phyloP scores from a whole-genome alignment of 2,888 invertebrate genomes.

The Geotrupes spiniger region DNA sequence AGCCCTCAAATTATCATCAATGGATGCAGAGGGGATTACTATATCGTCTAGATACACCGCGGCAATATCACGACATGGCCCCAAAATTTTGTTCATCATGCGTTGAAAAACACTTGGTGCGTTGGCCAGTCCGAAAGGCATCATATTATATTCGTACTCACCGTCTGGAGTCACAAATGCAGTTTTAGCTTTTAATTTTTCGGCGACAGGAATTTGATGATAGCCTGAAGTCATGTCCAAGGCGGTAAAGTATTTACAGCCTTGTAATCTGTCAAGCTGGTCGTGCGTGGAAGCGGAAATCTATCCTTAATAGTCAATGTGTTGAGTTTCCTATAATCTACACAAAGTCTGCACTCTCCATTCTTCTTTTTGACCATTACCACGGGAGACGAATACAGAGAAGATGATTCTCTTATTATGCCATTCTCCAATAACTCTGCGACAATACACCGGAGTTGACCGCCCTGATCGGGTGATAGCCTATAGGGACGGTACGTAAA shows the following conservation, averaged over 20 bases:
- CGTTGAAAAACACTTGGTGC: conserved; percentile 18
- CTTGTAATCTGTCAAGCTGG: conserved; percentile 31
- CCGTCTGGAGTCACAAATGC: conserved; percentile 39
- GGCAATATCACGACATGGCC: not conserved
- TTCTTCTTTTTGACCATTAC: conserved; percentile 29
- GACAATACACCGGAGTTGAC: not conserved
- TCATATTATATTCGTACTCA: conserved; percentile 36
- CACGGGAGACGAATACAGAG: too few relatives aligned
- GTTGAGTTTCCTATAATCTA: conserved; percentile 39
- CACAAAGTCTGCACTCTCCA: conserved; percentile 31
- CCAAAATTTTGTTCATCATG: not conserved
- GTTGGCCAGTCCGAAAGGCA: conserved; percentile 42
- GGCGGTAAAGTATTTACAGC: conserved; percentile 33
- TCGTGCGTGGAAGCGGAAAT: conserved; percentile 40
- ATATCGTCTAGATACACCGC: conserved; percentile 1
- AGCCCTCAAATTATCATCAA: conserved; percentile 19
- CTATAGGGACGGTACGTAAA: not conserved
- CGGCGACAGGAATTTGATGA: conserved; percentile 5
- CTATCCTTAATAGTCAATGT: conserved; percentile 35
- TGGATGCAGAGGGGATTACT: not conserved
- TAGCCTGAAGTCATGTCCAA: conserved; percentile 29
- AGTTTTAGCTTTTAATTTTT: conserved; percentile 27
- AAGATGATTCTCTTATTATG: not conserved
- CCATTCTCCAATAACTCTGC: not conserved
- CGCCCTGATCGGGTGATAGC: not conserved